These are phyloP conservation scores for Oceanodroma tethys DNA, from an alignment of 2,113 vertebrate species.

Conservation along the genomic window DNA sequence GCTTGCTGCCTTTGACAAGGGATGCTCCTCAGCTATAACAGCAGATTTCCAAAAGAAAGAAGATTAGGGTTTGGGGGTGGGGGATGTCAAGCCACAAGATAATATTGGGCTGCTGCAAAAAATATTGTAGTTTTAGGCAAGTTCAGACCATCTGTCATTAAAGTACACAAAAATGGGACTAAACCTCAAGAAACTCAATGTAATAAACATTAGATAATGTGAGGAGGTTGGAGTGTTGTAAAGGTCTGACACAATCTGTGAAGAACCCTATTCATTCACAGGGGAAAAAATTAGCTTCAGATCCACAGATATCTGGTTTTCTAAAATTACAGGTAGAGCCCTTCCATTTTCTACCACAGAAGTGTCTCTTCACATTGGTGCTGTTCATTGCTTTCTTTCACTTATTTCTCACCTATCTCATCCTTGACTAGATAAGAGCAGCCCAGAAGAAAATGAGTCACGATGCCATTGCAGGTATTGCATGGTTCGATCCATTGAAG, in stretches of 20 bases:
- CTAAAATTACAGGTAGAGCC: background rate
- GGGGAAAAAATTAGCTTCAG: background rate
- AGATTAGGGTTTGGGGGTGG: background rate
- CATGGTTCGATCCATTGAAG: background rate
- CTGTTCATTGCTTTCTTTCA: background rate
- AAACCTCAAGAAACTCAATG: background rate
- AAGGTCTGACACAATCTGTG: background rate
- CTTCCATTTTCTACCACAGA: background rate
- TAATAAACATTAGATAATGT: background rate
- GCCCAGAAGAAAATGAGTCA: background rate
- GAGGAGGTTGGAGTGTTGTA: background rate
- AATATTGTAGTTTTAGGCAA: background rate
- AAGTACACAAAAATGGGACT: background rate
- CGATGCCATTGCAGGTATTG: background rate
- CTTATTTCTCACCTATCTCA: background rate
- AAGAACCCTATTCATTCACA: background rate
- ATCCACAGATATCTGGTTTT: background rate
- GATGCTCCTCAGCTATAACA: background rate
- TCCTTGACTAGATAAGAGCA: background rate
- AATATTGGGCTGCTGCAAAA: background rate
- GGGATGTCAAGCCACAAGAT: background rate
- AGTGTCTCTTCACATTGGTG: background rate
- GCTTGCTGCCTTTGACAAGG: background rate
- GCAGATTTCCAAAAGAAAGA: background rate
- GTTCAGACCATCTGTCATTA: background rate